phyloP scores from a whole-genome alignment of 2,888 invertebrate genomes.

The Agonopterix subpropinquella region DNA sequence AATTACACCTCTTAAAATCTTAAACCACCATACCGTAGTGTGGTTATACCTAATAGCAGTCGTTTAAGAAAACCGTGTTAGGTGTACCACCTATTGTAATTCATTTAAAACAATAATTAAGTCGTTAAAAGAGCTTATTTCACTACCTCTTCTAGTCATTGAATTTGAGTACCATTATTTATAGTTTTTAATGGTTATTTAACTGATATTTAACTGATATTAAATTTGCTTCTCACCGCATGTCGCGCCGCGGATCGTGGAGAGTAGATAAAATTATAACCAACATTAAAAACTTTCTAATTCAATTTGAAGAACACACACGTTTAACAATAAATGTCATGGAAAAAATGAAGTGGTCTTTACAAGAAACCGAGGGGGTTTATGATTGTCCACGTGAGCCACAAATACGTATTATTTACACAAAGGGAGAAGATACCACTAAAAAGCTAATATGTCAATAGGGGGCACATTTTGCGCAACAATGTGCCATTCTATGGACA shows the following conservation, averaged over 20 bases:
- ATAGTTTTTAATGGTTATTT: conserved; percentile 26
- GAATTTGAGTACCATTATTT: background rate
- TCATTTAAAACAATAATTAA: conserved; percentile 30
- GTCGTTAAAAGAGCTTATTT: conserved; percentile 24
- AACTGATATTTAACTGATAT: conserved; percentile 30
- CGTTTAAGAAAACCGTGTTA: background rate
- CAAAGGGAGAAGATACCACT: conserved; percentile 40
- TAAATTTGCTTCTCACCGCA: conserved; percentile 53
- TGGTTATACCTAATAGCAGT: no score
- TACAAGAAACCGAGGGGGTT: conserved; percentile 2
- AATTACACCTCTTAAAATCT: no score
- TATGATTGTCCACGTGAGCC: conserved; percentile 28
- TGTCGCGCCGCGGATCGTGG: conserved; percentile 50
- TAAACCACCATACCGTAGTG: no score
- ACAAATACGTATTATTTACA: conserved; percentile 28
- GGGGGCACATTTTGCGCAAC: conserved; percentile 54
- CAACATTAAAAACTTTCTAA: conserved; percentile 37
- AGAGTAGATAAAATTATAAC: conserved; percentile 34
- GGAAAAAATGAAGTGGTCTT: conserved; percentile 6
- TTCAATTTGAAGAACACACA: conserved; percentile 28
- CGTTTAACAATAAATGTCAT: conserved; percentile 2
- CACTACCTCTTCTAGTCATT: conserved; percentile 8
- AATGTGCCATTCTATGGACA: conserved; percentile 42
- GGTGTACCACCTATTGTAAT: no score
- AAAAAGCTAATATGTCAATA: conserved; percentile 65